These are phyloP conservation scores for Macquaria australasica DNA, from an alignment of 2,113 vertebrate species.

Conservation along the genomic window DNA sequence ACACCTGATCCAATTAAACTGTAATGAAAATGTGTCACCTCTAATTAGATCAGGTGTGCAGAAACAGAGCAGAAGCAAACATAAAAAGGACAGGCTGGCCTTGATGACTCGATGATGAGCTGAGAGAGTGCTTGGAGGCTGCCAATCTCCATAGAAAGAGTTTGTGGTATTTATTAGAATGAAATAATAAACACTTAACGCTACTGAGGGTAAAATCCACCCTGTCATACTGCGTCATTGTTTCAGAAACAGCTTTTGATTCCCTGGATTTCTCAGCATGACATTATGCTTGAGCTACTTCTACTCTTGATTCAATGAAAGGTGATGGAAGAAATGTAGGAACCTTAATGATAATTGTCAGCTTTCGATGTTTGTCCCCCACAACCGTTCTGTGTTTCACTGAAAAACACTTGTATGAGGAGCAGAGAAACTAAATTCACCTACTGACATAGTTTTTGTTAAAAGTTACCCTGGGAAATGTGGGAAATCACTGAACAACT, in stretches of 20 bases:
- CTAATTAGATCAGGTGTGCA: conserved; percentile 25
- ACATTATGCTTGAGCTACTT: background rate
- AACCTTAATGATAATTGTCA: background rate
- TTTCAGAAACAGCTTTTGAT: background rate
- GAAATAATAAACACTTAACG: too few relatives aligned
- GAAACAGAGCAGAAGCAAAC: conserved; percentile 10
- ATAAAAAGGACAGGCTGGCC: background rate
- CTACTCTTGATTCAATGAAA: background rate
- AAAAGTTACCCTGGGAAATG: background rate
- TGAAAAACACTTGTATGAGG: too few relatives aligned
- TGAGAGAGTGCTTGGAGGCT: background rate
- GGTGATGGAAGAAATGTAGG: background rate
- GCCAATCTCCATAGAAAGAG: background rate
- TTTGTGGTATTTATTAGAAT: background rate
- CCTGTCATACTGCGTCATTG: background rate
- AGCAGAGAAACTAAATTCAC: background rate
- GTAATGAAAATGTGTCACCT: conserved; percentile 13
- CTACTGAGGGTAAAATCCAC: background rate
- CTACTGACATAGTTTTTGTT: background rate
- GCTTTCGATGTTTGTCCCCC: background rate
- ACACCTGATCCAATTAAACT: conserved; percentile 27
- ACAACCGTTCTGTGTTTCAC: too few relatives aligned
- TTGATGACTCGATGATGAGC: background rate
- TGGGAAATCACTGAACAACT: background rate
- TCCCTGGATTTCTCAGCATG: background rate